Evolutionary conservation across 2,797 vertebrate species (phyloP).

Genomic region (Labeo calbasu): DNA sequence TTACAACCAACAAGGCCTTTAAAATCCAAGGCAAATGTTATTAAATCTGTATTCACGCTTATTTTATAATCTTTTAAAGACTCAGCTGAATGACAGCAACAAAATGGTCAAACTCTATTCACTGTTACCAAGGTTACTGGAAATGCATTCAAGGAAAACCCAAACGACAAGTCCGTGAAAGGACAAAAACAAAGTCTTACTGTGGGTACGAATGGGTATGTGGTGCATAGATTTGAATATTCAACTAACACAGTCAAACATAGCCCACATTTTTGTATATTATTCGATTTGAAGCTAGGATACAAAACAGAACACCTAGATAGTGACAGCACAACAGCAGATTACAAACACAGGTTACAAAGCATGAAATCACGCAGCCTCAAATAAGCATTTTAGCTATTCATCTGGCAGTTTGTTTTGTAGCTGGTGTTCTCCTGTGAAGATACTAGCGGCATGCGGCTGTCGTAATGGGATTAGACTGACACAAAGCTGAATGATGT

Average conservation of each 20-base stretch:
- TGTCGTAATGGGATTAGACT: constrained; percentile 75
- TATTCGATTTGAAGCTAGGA: neutral
- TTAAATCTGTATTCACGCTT: constrained; percentile 35
- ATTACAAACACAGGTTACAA: neutral
- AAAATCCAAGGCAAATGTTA: constrained; percentile 42
- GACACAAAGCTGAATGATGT: constrained; percentile 72
- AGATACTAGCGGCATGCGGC: constrained; percentile 65
- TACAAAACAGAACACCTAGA: neutral
- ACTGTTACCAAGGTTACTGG: constrained; percentile 53
- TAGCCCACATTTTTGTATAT: constrained; percentile 6
- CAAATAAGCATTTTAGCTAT: constrained; percentile 5
- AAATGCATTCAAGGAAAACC: constrained; percentile 36
- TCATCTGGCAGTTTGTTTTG: neutral
- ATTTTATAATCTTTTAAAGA: constrained; percentile 53
- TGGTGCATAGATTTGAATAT: neutral
- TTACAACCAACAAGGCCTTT: neutral
- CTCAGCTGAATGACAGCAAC: constrained; percentile 26
- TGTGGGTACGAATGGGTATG: neutral
- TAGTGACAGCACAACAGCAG: neutral
- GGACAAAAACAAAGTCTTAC: constrained; percentile 20
- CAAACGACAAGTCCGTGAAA: constrained; percentile 34
- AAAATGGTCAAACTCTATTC: constrained; percentile 45
- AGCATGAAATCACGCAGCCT: constrained; percentile 12
- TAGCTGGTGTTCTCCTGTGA: constrained; percentile 14
- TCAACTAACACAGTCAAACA: neutral